Percentiles rank a stretch among this genome's conserved stretches.
Conservation (phyloP, 2,113 vertebrate genomes). For the Nerophis lumbriciformis region DNA sequence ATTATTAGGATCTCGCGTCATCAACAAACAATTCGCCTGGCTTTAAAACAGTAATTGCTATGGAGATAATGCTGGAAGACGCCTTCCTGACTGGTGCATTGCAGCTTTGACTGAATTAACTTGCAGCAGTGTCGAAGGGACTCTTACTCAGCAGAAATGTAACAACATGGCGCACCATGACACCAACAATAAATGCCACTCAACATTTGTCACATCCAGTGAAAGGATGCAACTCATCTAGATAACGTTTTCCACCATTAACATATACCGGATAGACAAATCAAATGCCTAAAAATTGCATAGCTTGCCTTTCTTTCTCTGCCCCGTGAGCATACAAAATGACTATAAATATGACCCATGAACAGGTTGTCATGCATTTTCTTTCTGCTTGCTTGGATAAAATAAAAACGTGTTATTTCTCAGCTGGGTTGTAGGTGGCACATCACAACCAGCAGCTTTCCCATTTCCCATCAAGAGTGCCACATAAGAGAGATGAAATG, state of each 20-base stretch:
- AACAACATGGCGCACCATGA: slow-evolving; percentile 37
- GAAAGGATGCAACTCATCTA: slow-evolving; percentile 8
- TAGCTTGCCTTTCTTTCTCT: slow-evolving; percentile 34
- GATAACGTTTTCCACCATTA: background rate
- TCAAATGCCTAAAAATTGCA: slow-evolving; percentile 20
- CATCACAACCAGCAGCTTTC: slow-evolving; percentile 38
- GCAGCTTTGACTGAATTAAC: slow-evolving; percentile 60
- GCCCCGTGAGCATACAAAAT: slow-evolving; percentile 27
- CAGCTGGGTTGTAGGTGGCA: slow-evolving; percentile 28
- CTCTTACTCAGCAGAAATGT: slow-evolving; percentile 61
- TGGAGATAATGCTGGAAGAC: slow-evolving; percentile 12
- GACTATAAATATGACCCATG: slow-evolving; percentile 53
- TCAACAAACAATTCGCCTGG: background rate
- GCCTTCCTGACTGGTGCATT: slow-evolving; percentile 56
- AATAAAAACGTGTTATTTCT: slow-evolving; percentile 33
- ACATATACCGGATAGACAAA: background rate
- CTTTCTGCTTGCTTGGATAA: slow-evolving; percentile 24
- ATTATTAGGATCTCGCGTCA: too few species aligned
- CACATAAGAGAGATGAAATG: slow-evolving; percentile 17
- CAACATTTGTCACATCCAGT: slow-evolving; percentile 27
- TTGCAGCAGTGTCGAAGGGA: slow-evolving; percentile 49
- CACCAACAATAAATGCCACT: slow-evolving; percentile 27
- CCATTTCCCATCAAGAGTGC: slow-evolving; percentile 25
- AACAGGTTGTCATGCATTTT: slow-evolving; percentile 38
- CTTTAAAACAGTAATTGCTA: slow-evolving; percentile 1